Evolutionary conservation across 2,113 vertebrate genomes (phyloP).

Genomic region (Furnarius figulus): DNA sequence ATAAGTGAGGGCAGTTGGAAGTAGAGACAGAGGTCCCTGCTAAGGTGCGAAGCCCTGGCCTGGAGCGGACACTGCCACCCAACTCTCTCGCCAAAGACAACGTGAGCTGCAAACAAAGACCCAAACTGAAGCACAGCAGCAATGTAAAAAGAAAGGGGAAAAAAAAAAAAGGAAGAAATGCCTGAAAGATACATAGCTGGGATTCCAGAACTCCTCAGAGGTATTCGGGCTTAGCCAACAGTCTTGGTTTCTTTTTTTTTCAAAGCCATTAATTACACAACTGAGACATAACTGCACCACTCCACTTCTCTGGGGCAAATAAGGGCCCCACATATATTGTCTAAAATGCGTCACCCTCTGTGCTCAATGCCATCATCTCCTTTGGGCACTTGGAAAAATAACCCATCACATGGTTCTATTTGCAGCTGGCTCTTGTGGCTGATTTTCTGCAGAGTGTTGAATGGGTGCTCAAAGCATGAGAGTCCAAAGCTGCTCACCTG

Average conservation of each 20-base stretch:
- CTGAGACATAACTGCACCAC: conserved; percentile 45
- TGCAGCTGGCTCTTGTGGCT: not conserved
- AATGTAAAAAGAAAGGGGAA: not conserved
- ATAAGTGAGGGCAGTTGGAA: not conserved
- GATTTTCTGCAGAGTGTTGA: not conserved
- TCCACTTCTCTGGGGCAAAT: not conserved
- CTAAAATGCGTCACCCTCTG: not conserved
- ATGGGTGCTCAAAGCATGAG: fast-evolving
- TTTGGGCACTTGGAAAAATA: not conserved
- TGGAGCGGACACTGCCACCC: not conserved
- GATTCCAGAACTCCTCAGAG: conserved; percentile 71
- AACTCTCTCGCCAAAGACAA: not conserved
- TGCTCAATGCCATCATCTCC: not conserved
- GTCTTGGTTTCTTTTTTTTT: conserved; percentile 34
- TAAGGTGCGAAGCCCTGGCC: not conserved
- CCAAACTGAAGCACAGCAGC: not conserved
- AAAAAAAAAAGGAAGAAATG: conserved; percentile 13
- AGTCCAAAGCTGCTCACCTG: not conserved
- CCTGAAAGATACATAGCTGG: conserved; percentile 71
- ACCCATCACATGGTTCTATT: not conserved
- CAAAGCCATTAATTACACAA: conserved; percentile 68
- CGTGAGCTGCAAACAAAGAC: conserved; percentile 27
- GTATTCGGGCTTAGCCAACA: conserved; percentile 67
- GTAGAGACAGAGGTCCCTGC: not conserved
- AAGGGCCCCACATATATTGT: not conserved